Evolutionary conservation across 1,140 invertebrate genomes (phyloP), one percentile per base, ranked within the genome.

Genomic region (Anastrepha ludens): DNA sequence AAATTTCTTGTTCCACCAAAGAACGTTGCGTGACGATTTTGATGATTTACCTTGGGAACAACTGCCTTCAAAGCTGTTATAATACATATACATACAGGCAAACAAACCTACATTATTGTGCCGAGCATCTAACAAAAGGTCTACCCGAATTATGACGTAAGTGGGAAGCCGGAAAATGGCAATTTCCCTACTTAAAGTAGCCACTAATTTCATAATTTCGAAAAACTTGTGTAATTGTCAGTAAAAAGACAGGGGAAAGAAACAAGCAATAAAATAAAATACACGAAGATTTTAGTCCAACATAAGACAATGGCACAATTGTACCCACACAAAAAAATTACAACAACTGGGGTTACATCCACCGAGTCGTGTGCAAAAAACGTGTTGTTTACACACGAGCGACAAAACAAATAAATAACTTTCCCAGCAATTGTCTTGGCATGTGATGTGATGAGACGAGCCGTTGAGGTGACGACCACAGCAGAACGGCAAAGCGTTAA

Each of bases 241-340:
- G 67, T 47, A 47, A 74, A 55, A 47, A 47, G 41, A 47, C 64
- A 20, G 64, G 20, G 44, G 39, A 74, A 74, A 74, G 15, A 13
- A 47, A 74, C 39, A 47, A 74, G 17, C 17, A 13, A 74, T 67
- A 29, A 74, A 74, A 74, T 74, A 47, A 74, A 47, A 44, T 74
- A 74, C 67, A 74, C 67, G 39, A 74, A 74, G 44, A 74, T 67
- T 20, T 39, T 67, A 67, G 29, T 20, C 67, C 13, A 39, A 74
- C 39, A 74, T 74, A 74, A 74, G 44, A 74, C 67, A 74, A 74
- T 74, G 67, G 67, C 39, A 44, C 41, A 74, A 74, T 74, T 74
- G 67, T 74, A 74, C 7, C 67, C 2, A 74, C 44, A 74, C 13
- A 44, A n/a, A 17, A 47, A 47, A 67, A 8, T 5, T 67, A 8